Conservation (phyloP, 2,113 vertebrate species). For the Piliocolobus tephrosceles region DNA sequence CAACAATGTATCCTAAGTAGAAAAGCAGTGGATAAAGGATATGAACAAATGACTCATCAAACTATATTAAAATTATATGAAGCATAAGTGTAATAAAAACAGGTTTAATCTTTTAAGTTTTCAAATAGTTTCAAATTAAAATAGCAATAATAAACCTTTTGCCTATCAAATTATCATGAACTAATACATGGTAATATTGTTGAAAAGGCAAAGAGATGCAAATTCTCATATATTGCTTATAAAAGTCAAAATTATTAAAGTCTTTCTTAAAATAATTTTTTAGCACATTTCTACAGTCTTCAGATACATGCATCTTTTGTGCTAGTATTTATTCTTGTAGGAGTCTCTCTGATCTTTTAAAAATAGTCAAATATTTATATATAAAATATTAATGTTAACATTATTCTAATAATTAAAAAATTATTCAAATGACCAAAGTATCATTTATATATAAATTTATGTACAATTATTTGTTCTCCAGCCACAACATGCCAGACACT, state of each 20-base stretch:
- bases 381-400: neutral
- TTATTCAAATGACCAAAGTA: neutral
- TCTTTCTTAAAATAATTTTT: neutral
- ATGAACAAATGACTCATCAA: neutral
- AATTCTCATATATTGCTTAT: neutral
- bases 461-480: neutral
- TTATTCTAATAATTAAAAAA: neutral
- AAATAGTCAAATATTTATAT: neutral
- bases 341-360: neutral
- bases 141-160: neutral
- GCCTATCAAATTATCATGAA: neutral
- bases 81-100: neutral
- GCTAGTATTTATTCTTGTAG: neutral
- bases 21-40: neutral
- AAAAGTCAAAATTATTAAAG: neutral
- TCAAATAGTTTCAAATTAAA: slow-evolving; percentile 3
- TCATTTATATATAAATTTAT: neutral
- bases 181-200: neutral
- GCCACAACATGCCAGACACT: neutral
- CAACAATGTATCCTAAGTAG: neutral
- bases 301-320: neutral
- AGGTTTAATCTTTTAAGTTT: neutral
- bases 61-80: neutral
- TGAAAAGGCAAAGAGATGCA: neutral
- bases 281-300: neutral